Evolutionary conservation across 2,797 vertebrate species (phyloP).

Genomic region (Chelmon rostratus): DNA sequence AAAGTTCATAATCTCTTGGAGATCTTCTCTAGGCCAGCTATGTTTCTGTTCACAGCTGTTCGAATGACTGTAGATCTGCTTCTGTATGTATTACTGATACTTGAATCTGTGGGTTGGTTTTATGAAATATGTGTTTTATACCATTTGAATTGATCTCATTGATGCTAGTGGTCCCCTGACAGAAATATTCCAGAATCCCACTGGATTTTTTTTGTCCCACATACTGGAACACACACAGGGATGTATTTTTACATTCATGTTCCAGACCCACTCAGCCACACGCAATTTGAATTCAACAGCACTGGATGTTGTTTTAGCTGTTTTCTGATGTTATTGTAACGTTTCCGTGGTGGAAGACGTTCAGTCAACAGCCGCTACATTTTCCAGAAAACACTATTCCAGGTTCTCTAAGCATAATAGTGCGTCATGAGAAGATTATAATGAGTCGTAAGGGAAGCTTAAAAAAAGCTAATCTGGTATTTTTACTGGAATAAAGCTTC

Average conservation of each 20-base stretch:
- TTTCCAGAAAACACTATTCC: background rate
- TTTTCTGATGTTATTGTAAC: slow-evolving; percentile 36
- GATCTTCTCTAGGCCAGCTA: background rate
- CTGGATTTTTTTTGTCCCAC: background rate
- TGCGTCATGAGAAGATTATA: slow-evolving; percentile 9
- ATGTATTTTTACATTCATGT: slow-evolving; percentile 22
- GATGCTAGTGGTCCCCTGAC: background rate
- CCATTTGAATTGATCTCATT: background rate
- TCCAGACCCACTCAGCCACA: background rate
- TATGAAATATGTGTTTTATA: background rate
- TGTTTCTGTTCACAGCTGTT: background rate
- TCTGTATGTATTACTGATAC: background rate
- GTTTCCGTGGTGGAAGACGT: background rate
- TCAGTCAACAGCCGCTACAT: background rate
- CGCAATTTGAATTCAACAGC: slow-evolving; percentile 25
- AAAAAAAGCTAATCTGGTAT: background rate
- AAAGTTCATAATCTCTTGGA: no score
- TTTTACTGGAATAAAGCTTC: slow-evolving; percentile 20
- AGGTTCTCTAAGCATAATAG: background rate
- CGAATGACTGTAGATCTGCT: background rate
- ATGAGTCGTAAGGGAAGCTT: background rate
- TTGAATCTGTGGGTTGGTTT: background rate
- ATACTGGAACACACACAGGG: background rate
- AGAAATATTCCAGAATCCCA: background rate
- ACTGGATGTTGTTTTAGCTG: slow-evolving; percentile 38